Base-by-base conservation (phyloP, 2,113 vertebrate species). In the Gnathonemus echidnorhynchus region DNA sequence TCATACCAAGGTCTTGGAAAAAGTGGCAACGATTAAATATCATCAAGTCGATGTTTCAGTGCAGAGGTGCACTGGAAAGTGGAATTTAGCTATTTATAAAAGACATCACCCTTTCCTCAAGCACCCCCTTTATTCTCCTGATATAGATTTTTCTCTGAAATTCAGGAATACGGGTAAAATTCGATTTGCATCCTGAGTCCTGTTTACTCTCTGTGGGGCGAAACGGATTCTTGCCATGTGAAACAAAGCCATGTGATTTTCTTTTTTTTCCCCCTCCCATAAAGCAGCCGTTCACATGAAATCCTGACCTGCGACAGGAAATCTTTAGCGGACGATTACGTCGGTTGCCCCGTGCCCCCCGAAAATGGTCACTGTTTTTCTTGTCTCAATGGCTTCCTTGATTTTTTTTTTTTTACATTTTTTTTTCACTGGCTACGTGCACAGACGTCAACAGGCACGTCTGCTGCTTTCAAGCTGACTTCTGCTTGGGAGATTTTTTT, bases 401-500 rank as follows among this genome's bases (percentile, higher is more conserved):
- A 80, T 15, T 80, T 53, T 19, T 52, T 70, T 31, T 31, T 35
- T 70, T 49, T 49, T 2, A 49, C 49, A 31, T 27, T 74, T 62
- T 66, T n/a, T n/a, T 27, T 11, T 1, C 53, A 58, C 21, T 13
- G 66, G 70, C 13, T 42, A 19, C 17, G 35, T 42, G 15, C 74
- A 80, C 35, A 39, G 35, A 80, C 35, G 31, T 42, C 45, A 85
- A 13, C 21, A 48, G 5, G 88, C 86, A 90, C 88, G 90, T 90
- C 85, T 90, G 89, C 88, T 86, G 89, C 88, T 86, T 90, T 89
- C 45, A 70, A 85, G 35, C 88, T 45, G 90, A 49, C 90, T 88
- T 48, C 31, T 83, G 89, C 87, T 88, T 88, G 70, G 85, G 90
- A 91, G 90, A 90, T 92, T 84, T 91, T 93, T 90, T 92, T 89